Evolutionary conservation across 2,113 vertebrate genomes (phyloP), one percentile per base, ranked within the genome.

Genomic region (Gobio gobio): DNA sequence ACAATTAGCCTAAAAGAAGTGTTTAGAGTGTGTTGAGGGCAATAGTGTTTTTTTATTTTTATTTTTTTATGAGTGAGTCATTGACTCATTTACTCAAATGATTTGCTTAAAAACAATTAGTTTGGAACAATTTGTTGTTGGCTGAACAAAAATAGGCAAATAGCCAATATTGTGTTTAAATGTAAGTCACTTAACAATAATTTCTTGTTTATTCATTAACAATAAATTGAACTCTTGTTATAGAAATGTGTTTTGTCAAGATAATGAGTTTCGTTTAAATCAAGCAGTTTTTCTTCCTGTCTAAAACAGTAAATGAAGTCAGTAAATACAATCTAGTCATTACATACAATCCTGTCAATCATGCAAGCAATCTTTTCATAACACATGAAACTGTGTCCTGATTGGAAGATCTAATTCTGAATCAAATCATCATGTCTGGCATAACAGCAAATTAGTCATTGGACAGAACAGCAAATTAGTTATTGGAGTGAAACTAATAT

Each of bases 361-460:
- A 10, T 70, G 36, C 18, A 70, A 40, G 66, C 66, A 40, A 22
- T 70, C 66, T 36, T 68, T 18, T 70, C 33, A 40, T 10, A 68
- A 68, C 64, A 40, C 73, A 2, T 51, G 47, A 29, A 51, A 49
- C 14, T 26, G 12, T 26, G n/a, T 26, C 14, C 3, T 20, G 24
- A 29, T 26, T 75, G 33, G 9, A 70, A 10, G 16, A 22, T 70
- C 66, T 70, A 70, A 40, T 70, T 70, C 33, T 70, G 66, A 24
- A 75, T 29, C 49, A 77, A 77, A 56, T 77, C 10, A 73, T 73
- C 36, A 73, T 47, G 22, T 47, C 10, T 73, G 40, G 24, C 70
- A 13, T 47, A 45, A 45, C 26, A 36, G 76, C 13, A 61, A 26
- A 45, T 45, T 18, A 10, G n/a, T 63, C 24, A 61, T 18, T 79